Percentiles rank a stretch among this genome's conserved stretches.
These are phyloP conservation scores for Panthera uncia DNA, from an alignment of 2,113 vertebrate genomes.

Conservation along the genomic window DNA sequence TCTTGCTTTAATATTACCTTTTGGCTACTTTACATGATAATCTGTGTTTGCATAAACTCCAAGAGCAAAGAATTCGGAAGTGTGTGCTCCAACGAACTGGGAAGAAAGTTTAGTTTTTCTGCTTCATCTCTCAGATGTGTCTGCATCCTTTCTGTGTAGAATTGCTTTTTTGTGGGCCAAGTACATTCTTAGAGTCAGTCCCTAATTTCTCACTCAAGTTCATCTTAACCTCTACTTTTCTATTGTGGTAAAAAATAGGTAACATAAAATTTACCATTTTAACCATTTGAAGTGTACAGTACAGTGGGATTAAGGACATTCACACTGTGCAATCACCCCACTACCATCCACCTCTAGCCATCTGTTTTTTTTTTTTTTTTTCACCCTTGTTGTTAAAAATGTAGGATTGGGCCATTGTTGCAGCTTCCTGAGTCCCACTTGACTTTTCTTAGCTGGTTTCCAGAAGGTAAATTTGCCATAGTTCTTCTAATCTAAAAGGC, in stretches of 20 bases:
- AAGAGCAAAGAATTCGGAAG: not conserved
- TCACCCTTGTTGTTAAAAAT: not conserved
- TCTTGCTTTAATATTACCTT: constrained; percentile 27
- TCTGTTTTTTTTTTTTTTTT: not conserved
- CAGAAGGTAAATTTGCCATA: constrained; percentile 6
- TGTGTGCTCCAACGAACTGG: not conserved
- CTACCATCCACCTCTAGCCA: not conserved
- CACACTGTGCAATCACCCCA: not conserved
- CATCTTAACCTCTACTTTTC: constrained; percentile 7
- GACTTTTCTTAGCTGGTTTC: constrained; percentile 5
- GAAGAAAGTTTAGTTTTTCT: constrained; percentile 6
- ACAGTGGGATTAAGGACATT: not conserved
- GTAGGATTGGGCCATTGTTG: not conserved
- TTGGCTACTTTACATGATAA: constrained; percentile 19
- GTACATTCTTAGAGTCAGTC: not conserved
- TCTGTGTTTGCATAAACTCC: constrained; percentile 18
- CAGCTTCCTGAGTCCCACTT: not conserved
- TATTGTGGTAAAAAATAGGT: not conserved
- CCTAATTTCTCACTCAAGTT: constrained; percentile 26
- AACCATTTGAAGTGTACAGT: not conserved
- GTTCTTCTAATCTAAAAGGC: constrained; percentile 11
- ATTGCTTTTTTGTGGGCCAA: not conserved
- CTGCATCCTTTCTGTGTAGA: not conserved
- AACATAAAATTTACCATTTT: not conserved
- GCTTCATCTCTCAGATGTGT: not conserved